Evolutionary conservation across 2,888 invertebrate genomes (phyloP).

Genomic region (Bembecia ichneumoniformis): DNA sequence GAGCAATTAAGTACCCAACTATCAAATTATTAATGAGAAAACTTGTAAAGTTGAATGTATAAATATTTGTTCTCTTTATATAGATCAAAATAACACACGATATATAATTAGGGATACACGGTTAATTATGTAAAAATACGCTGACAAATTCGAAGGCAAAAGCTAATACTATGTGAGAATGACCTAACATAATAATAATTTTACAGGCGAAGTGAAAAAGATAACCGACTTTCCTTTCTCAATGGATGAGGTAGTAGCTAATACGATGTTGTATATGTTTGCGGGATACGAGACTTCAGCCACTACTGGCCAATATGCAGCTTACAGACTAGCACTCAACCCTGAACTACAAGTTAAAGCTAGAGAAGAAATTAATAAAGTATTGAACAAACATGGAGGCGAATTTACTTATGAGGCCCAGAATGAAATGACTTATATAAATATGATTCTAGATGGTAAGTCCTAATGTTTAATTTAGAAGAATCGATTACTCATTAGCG

Average conservation of each 20-base stretch:
- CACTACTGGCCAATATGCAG: slow-evolving; percentile 69
- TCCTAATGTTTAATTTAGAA: slow-evolving; percentile 3
- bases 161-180: too few relatives aligned
- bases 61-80: too few relatives aligned
- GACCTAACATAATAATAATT: too few relatives aligned
- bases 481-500: too few relatives aligned
- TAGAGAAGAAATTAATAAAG: slow-evolving; percentile 52
- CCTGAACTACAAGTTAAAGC: slow-evolving; percentile 62
- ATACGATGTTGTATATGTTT: slow-evolving; percentile 72
- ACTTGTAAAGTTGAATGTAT: too few relatives aligned
- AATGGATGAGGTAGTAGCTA: slow-evolving; percentile 64
- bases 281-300: slow-evolving; percentile 78
- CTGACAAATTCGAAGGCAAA: too few relatives aligned
- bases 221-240: slow-evolving; percentile 35
- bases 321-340: slow-evolving; percentile 67
- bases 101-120: too few relatives aligned
- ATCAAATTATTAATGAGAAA: too few relatives aligned
- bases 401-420: slow-evolving; percentile 68
- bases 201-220: slow-evolving; percentile 21
- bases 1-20: too few relatives aligned
- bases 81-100: too few relatives aligned
- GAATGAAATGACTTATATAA: slow-evolving; percentile 69
- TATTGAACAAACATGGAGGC: slow-evolving; percentile 47
- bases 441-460: slow-evolving; percentile 69
- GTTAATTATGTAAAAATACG: too few relatives aligned